Percentiles rank a stretch among this genome's conserved stretches.
phyloP scores from a whole-genome alignment of 35 echinoderm and acorn worm genomes.

The Acanthaster planci region DNA sequence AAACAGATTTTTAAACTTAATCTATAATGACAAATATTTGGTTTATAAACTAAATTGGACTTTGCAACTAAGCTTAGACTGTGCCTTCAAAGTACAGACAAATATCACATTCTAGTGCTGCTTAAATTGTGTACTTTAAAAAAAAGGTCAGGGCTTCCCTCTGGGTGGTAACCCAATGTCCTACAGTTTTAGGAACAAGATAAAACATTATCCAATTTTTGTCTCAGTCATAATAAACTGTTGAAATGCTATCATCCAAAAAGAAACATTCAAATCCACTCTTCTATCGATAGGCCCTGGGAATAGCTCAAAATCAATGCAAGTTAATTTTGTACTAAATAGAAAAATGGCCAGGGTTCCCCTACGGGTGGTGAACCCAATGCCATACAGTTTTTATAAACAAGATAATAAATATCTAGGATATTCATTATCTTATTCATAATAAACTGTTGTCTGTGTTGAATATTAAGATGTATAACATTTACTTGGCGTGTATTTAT shows the following conservation, averaged over 20 bases:
- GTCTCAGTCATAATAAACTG: conserved; percentile 6
- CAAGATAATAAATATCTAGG: background rate
- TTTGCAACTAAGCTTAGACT: no score
- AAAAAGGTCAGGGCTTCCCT: conserved; percentile 1
- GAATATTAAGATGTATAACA: no score
- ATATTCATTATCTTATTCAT: conserved; percentile 22
- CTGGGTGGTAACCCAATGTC: background rate
- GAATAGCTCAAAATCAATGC: no score
- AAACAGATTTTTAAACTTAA: background rate
- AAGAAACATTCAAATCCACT: no score
- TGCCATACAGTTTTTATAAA: conserved; percentile 16
- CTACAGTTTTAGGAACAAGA: conserved; percentile 5
- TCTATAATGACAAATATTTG: no score
- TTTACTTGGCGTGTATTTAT: no score
- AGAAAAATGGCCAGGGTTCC: background rate
- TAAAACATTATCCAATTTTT: conserved; percentile 1
- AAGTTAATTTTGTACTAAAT: background rate
- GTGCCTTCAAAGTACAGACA: no score
- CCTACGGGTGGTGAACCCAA: conserved; percentile 13
- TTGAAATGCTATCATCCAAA: no score
- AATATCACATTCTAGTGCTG: no score
- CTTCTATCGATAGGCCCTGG: no score
- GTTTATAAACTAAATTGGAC: no score
- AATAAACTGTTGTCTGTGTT: no score
- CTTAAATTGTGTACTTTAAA: background rate